Percentiles rank a stretch among this genome's conserved stretches.
phyloP scores from a whole-genome alignment of 2,797 vertebrate genomes.

The Zalophus californianus region DNA sequence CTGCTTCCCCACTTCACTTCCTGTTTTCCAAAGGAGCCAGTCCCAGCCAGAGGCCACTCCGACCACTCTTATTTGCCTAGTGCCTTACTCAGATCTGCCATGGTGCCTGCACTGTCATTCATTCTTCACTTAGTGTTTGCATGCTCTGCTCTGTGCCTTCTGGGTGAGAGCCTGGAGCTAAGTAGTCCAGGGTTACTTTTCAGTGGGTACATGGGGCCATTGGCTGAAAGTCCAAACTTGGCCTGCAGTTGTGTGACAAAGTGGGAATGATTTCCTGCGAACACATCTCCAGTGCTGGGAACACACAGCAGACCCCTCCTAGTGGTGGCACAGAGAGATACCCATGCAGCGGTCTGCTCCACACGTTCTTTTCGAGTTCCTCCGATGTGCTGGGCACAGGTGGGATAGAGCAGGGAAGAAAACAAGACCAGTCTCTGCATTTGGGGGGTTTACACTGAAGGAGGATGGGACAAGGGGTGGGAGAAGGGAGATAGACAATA shows the following conservation, averaged over 20 bases:
- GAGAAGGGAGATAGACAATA: neutral
- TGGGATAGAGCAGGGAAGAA: neutral
- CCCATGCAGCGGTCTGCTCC: neutral
- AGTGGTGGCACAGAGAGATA: neutral
- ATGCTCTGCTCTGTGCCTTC: neutral
- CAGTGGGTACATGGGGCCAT: neutral
- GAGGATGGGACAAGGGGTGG: neutral
- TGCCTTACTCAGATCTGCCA: neutral
- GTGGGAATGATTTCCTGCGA: neutral
- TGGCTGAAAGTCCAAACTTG: neutral
- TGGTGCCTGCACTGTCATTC: neutral
- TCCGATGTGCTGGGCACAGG: neutral
- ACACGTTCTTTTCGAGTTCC: neutral
- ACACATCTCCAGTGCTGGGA: neutral
- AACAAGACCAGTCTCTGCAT: neutral
- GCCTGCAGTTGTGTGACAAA: neutral
- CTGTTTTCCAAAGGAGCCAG: neutral
- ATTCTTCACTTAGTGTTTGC: neutral
- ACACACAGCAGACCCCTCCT: neutral
- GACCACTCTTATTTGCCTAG: neutral
- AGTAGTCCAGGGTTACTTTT: neutral
- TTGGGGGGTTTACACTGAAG: neutral
- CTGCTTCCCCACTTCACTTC: neutral
- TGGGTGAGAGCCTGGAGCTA: neutral
- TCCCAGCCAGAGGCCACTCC: neutral